A percentile compares a stretch with the other conserved stretches of the same genome.
Conservation (phyloP, 2,888 invertebrate species). For the Drosophila mimica region DNA sequence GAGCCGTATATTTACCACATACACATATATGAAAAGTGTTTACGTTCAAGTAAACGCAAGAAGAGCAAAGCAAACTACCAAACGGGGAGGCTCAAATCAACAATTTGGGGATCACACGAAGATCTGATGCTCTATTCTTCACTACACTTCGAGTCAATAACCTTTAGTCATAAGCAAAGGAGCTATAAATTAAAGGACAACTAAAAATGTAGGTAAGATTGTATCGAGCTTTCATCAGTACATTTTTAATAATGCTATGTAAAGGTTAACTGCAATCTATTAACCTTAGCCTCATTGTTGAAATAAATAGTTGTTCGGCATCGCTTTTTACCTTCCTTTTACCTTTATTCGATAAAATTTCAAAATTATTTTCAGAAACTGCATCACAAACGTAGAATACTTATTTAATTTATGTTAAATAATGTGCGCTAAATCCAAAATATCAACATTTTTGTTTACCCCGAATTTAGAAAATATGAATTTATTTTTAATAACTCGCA, state of each 20-base stretch:
- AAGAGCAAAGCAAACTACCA: slow-evolving; percentile 56
- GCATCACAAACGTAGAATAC: not conserved
- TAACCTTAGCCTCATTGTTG: not conserved
- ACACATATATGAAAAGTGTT: slow-evolving; percentile 46
- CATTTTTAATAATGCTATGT: not conserved
- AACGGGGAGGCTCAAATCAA: slow-evolving; percentile 31
- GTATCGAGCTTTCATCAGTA: not conserved
- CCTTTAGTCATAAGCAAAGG: not conserved
- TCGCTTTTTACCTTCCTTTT: not conserved
- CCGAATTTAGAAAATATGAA: not conserved
- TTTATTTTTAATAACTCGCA: not conserved
- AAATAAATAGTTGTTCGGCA: not conserved
- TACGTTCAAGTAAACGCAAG: slow-evolving; percentile 61
- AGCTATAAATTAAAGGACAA: not conserved
- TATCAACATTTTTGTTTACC: not conserved
- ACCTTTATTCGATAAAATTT: not conserved
- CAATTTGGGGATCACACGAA: slow-evolving; percentile 13
- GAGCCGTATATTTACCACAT: slow-evolving; percentile 36
- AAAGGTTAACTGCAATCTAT: not conserved
- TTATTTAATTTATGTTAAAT: not conserved
- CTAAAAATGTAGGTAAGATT: not conserved
- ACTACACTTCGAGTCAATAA: not conserved
- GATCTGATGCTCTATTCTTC: slow-evolving; percentile 37
- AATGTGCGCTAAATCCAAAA: not conserved
- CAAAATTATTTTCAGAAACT: not conserved